Percentiles rank a stretch among this genome's conserved stretches.
Conservation (phyloP, 2,797 vertebrate genomes). For the Trachops cirrhosus region DNA sequence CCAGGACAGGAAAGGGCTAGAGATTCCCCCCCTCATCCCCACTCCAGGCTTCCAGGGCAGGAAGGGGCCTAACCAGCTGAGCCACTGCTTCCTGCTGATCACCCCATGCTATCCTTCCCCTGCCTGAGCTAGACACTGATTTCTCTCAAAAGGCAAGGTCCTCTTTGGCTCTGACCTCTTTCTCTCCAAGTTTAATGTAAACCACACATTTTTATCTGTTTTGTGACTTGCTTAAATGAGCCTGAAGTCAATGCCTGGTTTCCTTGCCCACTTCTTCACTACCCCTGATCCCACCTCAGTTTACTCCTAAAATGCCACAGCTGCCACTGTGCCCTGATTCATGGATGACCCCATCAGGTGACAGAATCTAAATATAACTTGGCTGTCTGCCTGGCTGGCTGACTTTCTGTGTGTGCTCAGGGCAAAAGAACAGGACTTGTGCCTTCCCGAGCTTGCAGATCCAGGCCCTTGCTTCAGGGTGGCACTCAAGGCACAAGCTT, state of each 20-base stretch:
- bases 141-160: not conserved
- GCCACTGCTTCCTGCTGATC: not conserved
- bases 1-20: not conserved
- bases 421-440: not conserved
- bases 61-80: not conserved
- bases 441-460: not conserved
- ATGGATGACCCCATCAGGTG: constrained; percentile 50
- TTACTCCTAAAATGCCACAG: not conserved
- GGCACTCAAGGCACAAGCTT: not conserved
- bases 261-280: not conserved
- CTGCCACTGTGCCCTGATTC: constrained; percentile 44
- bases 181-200: not conserved
- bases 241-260: not conserved
- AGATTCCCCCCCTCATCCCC: not conserved
- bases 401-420: constrained; percentile 41
- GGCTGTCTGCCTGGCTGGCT: constrained; percentile 16
- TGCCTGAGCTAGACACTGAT: not conserved
- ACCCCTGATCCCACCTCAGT: not conserved
- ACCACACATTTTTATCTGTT: not conserved
- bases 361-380: constrained; percentile 68
- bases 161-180: not conserved
- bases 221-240: not conserved
- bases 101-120: not conserved
- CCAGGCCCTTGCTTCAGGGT: not conserved
- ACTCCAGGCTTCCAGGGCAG: not conserved